These are phyloP conservation scores for Mesocricetus auratus DNA, from an alignment of 2,113 vertebrate species.

Conservation along the genomic window DNA sequence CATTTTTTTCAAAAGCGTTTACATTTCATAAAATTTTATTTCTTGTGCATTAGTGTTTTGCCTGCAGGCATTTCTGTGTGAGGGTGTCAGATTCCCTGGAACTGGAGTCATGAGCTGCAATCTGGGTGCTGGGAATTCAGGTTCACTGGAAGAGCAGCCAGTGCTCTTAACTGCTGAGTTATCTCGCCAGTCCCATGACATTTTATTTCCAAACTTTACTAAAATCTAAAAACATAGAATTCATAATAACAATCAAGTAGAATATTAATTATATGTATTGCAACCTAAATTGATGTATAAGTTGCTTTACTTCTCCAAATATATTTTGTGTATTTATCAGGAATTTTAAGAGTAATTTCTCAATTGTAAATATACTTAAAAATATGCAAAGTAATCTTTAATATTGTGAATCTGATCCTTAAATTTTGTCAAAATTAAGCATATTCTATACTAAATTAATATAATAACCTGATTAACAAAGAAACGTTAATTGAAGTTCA, in stretches of 20 bases:
- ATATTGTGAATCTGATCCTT: not conserved
- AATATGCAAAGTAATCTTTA: not conserved
- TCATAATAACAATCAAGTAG: not conserved
- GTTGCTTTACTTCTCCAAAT: not conserved
- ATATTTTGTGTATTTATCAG: not conserved
- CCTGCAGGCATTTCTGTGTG: not conserved
- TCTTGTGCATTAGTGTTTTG: not conserved
- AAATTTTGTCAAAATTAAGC: not conserved
- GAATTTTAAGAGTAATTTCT: not conserved
- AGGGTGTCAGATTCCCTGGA: not conserved
- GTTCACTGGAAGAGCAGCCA: too few species aligned
- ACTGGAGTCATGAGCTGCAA: not conserved
- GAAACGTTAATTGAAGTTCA: not conserved
- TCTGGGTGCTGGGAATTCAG: not conserved
- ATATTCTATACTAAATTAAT: not conserved
- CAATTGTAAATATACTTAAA: not conserved
- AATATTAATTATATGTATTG: not conserved
- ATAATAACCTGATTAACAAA: conserved; percentile 18
- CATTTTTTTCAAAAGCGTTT: not conserved
- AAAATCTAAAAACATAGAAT: not conserved
- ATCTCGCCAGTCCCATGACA: not conserved
- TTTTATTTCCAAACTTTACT: not conserved
- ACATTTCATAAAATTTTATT: not conserved
- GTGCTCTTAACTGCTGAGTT: too few species aligned
- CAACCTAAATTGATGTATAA: not conserved